A percentile compares a stretch with the other conserved stretches of the same genome.
phyloP scores from a whole-genome alignment of 2,888 invertebrate species.

The Celastrina argiolus region DNA sequence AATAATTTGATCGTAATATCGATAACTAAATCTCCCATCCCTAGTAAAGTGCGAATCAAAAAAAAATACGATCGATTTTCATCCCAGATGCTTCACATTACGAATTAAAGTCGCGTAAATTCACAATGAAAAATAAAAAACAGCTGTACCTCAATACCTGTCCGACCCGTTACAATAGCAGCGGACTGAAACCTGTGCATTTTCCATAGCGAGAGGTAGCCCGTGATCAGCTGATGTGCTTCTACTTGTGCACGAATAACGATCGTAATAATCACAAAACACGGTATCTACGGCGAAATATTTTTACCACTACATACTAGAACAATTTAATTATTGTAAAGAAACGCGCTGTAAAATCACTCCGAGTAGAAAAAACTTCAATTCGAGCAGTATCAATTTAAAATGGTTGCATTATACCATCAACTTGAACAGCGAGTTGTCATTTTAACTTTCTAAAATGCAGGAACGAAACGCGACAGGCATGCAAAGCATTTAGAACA shows the following conservation, averaged over 20 bases:
- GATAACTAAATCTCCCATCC: background rate
- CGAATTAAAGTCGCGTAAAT: slow-evolving; percentile 29
- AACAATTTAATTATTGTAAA: slow-evolving; percentile 6
- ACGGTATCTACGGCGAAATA: background rate
- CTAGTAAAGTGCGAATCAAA: background rate
- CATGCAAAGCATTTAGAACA: slow-evolving; percentile 16
- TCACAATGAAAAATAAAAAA: slow-evolving; percentile 25
- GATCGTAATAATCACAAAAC: background rate
- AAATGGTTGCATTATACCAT: slow-evolving; percentile 40
- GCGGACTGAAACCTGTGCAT: slow-evolving; percentile 13
- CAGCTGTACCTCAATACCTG: slow-evolving; percentile 40
- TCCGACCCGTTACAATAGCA: slow-evolving; percentile 41
- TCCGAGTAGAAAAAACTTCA: slow-evolving; percentile 18
- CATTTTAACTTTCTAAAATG: slow-evolving; percentile 51
- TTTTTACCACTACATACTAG: background rate
- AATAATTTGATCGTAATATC: background rate
- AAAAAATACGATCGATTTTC: slow-evolving; percentile 18
- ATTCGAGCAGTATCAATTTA: slow-evolving; percentile 32
- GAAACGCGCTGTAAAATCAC: slow-evolving; percentile 2
- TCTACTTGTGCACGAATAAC: background rate
- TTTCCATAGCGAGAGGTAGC: slow-evolving; percentile 6
- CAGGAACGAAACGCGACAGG: slow-evolving; percentile 34
- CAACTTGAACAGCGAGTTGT: slow-evolving; percentile 35
- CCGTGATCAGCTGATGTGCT: slow-evolving; percentile 18
- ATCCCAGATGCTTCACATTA: slow-evolving; percentile 23